A percentile compares a stretch with the other conserved stretches of the same genome.
Conservation (phyloP, 2,888 invertebrate species). For the Epinotia brunnichana region DNA sequence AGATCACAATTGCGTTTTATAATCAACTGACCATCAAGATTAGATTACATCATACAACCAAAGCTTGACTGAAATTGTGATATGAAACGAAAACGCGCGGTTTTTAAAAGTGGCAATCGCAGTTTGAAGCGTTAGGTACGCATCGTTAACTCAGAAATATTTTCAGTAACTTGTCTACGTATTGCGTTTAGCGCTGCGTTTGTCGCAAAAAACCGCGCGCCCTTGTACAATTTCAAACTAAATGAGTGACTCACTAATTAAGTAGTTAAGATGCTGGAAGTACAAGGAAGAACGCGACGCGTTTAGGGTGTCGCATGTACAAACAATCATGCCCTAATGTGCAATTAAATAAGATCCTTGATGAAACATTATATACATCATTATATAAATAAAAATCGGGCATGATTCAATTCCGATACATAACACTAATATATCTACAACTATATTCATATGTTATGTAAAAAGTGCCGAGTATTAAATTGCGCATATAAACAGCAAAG, state of each 20-base stretch:
- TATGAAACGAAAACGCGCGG: no score
- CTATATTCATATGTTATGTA: slow-evolving; percentile 31
- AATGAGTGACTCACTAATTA: slow-evolving; percentile 10
- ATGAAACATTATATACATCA: slow-evolving; percentile 39
- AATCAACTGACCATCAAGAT: neutral
- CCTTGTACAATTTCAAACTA: slow-evolving; percentile 1
- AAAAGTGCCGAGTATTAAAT: slow-evolving; percentile 32
- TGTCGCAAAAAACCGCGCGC: neutral
- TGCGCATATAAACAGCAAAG: slow-evolving; percentile 17
- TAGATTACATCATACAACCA: neutral
- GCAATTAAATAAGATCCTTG: slow-evolving; percentile 15
- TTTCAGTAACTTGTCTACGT: neutral
- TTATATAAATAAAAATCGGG: slow-evolving; percentile 27
- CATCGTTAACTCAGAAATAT: no score
- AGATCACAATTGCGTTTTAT: neutral
- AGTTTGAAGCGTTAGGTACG: no score
- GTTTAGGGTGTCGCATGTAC: neutral
- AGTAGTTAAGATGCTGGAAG: slow-evolving; percentile 21
- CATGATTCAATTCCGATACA: slow-evolving; percentile 38
- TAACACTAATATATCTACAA: slow-evolving; percentile 37
- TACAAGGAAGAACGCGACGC: slow-evolving; percentile 23
- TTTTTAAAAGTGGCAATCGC: no score
- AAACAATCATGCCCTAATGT: slow-evolving; percentile 30
- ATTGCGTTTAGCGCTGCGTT: neutral
- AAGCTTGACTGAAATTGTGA: no score